Evolutionary conservation across 2,888 invertebrate genomes (phyloP), one percentile per base, ranked within the genome.

Genomic region (Apantesis nais): DNA sequence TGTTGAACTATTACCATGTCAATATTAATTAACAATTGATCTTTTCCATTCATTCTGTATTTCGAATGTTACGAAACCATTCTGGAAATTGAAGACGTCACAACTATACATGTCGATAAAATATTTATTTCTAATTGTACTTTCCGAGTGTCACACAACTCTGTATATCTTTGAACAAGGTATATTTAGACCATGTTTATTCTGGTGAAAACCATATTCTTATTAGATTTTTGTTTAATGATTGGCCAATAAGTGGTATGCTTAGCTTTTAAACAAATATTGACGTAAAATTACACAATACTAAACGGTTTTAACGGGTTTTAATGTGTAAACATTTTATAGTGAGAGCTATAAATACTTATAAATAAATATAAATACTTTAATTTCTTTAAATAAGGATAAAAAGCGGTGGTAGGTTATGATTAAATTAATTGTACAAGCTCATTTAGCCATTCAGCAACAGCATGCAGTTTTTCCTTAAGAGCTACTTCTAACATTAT

Each of bases 241-340:
- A 52, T 52, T 65, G 65, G 5, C 5, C 52, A 65, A 37, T 52
- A 52, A 52, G 16, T 16, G 65, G 52, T 52, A 19, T 52, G 34
- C 34, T 19, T 52, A 52, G 37, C 34, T n/a, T 65, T 65, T 52
- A 37, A 52, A 34, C 34, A 37, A 52, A 48, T 52, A 52, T 41
- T n/a, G n/a, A 52, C 12, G 65, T 31, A n/a, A 62, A 62, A 62
- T 48, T 64, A 48, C 19, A 64, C 29, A 64, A 44, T 64, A 31
- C 31, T 19, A 22, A 48, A 64, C 16, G 25, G 29, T 48, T 41
- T n/a, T n/a, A 52, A 52, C n/a, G 48, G 29, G 41, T 41, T 62
- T 41, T 41, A 41, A 41, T 14, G 41, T 41, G 12, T 41, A 16
- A 41, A 41, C 41, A 4, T 41, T 41, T 41, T 41, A 41, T 14